These are phyloP conservation scores for Clivina fossor DNA, from an alignment of 2,888 invertebrate species.

Conservation along the genomic window DNA sequence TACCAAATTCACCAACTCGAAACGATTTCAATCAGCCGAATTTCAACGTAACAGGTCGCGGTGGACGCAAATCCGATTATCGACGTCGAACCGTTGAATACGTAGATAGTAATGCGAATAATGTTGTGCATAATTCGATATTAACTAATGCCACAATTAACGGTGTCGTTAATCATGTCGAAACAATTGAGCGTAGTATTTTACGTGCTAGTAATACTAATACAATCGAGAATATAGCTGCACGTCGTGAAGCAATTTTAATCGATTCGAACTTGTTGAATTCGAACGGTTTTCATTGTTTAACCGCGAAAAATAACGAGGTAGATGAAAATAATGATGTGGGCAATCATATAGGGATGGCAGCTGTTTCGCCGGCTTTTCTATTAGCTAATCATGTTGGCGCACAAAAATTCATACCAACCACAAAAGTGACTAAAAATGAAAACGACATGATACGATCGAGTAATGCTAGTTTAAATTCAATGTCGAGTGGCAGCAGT, in stretches of 20 bases:
- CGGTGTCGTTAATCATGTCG: constrained; percentile 18
- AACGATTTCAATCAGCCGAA: constrained; percentile 44
- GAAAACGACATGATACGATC: constrained; percentile 52
- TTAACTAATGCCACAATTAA: constrained; percentile 15
- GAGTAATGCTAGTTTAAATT: constrained; percentile 61
- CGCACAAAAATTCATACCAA: constrained; percentile 29
- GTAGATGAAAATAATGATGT: constrained; percentile 23
- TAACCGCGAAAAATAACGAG: constrained; percentile 14
- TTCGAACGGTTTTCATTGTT: constrained; percentile 31
- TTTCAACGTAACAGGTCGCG: constrained; percentile 50
- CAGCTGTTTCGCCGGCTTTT: constrained; percentile 46
- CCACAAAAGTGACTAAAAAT: constrained; percentile 40
- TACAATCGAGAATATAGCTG: constrained; percentile 29
- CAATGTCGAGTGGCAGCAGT: constrained; percentile 56
- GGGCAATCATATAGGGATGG: constrained; percentile 45
- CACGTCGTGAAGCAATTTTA: constrained; percentile 34
- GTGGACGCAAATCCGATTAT: constrained; percentile 50
- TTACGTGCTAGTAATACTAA: constrained; percentile 20
- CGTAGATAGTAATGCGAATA: constrained; percentile 55
- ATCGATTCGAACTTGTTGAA: constrained; percentile 35
- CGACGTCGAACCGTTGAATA: constrained; percentile 51
- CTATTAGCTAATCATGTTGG: constrained; percentile 47
- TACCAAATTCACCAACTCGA: constrained; percentile 47
- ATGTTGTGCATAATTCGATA: constrained; percentile 43
- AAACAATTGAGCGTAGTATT: constrained; percentile 28